Conservation (phyloP, 2,888 invertebrate species). For the Temnothorax unifasciatus region DNA sequence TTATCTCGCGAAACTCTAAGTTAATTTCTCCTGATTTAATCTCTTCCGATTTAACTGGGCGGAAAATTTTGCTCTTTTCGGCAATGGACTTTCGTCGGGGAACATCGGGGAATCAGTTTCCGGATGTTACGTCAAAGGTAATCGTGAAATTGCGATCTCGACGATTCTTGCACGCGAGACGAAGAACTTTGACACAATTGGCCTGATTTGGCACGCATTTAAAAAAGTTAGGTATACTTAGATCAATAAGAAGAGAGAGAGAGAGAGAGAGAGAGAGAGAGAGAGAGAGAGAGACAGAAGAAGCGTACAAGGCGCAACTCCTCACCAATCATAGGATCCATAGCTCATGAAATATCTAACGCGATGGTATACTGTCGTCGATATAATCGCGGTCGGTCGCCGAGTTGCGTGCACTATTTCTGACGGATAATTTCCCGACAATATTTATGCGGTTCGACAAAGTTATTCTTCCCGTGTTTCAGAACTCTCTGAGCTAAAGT, state of each 20-base stretch:
- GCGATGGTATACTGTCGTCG: conserved; percentile 1
- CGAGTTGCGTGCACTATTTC: conserved; percentile 24
- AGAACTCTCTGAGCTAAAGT: not conserved
- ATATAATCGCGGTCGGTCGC: conserved; percentile 30
- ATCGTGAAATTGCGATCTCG: not conserved
- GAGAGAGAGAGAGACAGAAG: not conserved
- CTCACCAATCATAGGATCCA: conserved; percentile 45
- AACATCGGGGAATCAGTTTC: not conserved
- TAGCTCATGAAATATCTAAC: conserved; percentile 53
- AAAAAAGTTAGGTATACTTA: conserved; percentile 35
- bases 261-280: not conserved
- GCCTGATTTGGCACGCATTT: conserved; percentile 26
- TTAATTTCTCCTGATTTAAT: too few species aligned
- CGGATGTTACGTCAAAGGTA: not conserved
- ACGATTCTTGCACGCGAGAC: not conserved
- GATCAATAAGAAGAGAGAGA: conserved; percentile 32
- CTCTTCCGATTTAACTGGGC: not conserved
- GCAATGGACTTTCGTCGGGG: not conserved
- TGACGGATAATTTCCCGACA: conserved; percentile 25
- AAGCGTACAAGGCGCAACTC: conserved; percentile 25
- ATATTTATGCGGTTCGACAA: conserved; percentile 30
- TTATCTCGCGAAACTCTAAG: not conserved
- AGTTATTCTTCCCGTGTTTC: not conserved
- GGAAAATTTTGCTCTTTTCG: not conserved
- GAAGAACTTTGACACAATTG: conserved; percentile 16